Evolutionary conservation across 2,888 invertebrate species (phyloP), one percentile per base, ranked within the genome.

Genomic region (Cybosia mesomella): DNA sequence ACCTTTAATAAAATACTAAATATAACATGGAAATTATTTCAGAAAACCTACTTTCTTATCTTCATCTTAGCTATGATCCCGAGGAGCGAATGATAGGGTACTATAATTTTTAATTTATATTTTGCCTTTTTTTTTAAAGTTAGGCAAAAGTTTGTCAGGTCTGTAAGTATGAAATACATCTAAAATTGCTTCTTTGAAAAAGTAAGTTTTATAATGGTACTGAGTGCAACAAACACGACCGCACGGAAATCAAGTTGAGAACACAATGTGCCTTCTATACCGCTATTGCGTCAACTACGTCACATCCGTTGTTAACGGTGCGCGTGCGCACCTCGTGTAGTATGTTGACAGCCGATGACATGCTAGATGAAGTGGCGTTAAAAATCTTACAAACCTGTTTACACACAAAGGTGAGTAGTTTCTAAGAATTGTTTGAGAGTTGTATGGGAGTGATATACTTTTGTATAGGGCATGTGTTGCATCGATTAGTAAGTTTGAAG

Each of bases 321-420:
- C 85, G 82, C 80, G 75, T 76, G 84, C 90, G 86, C 86, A 82
- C 70, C 74, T 54, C 81, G 82, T 82, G 83, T 79, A 74, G 64
- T 74, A 67, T 76, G 79, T 76, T 82, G 84, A 85, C 84, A 84
- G 72, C 73, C 69, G 83, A 81, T 80, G 79, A 82, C 79, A 78
- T 71, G 66, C 43, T 60, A 64, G 77, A 82, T 70, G 49, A 60
- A 67, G 61, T 74, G 67, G 63, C 58, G 71, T 75, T 72, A 75
- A 74, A 78, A 76, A 70, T 57, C 32, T 60, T 43, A 71, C 72
- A 71, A 68, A 63, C 63, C 60, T 82, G 79, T 82, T 82, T 83
- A 80, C 75, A 72, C 67, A 81, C 74, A 79, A 80, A 73, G 59
- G 58, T 32, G 32, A 13, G 59, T 61, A 59, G 54, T 64, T 66